Percentiles rank a stretch among this genome's conserved stretches.
These are phyloP conservation scores for Diadegma fenestrale DNA, from an alignment of 2,888 invertebrate genomes.

Conservation along the genomic window DNA sequence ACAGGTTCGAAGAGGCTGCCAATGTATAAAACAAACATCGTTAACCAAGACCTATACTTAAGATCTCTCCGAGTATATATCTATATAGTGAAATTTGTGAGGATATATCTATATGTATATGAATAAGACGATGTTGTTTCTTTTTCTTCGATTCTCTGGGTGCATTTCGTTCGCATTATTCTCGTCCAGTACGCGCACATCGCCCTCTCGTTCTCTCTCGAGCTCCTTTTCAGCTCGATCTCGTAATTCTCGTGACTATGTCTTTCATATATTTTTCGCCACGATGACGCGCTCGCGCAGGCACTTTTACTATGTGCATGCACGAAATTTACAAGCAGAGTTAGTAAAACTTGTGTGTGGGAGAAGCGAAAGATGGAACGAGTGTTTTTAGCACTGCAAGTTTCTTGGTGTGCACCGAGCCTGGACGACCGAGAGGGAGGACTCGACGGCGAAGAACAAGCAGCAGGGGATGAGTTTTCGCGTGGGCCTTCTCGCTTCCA, in stretches of 20 bases:
- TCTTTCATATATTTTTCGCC: constrained; percentile 35
- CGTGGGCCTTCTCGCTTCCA: constrained; percentile 62
- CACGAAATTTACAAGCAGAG: constrained; percentile 4
- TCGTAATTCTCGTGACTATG: constrained; percentile 59
- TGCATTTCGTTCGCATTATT: constrained; percentile 63
- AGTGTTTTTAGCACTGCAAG: not conserved
- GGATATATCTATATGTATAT: constrained; percentile 20
- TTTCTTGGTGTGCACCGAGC: not conserved
- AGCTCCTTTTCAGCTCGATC: constrained; percentile 22
- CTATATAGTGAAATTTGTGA: not conserved
- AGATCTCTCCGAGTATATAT: constrained; percentile 68
- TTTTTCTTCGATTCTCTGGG: constrained; percentile 58
- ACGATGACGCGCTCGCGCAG: constrained; percentile 38
- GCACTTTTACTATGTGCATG: constrained; percentile 53
- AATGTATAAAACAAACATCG: constrained; percentile 85
- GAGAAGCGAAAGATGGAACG: not conserved
- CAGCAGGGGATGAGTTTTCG: constrained; percentile 51
- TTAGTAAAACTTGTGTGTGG: not conserved
- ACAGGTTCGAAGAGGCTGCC: constrained; percentile 85
- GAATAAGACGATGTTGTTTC: not conserved
- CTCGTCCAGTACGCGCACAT: constrained; percentile 62
- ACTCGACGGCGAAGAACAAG: not conserved
- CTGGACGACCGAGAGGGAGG: not conserved
- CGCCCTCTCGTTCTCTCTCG: too few relatives aligned
- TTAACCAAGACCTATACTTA: constrained; percentile 84